Evolutionary conservation across 2,113 vertebrate species (phyloP).

Genomic region (Ammodytes marinus): DNA sequence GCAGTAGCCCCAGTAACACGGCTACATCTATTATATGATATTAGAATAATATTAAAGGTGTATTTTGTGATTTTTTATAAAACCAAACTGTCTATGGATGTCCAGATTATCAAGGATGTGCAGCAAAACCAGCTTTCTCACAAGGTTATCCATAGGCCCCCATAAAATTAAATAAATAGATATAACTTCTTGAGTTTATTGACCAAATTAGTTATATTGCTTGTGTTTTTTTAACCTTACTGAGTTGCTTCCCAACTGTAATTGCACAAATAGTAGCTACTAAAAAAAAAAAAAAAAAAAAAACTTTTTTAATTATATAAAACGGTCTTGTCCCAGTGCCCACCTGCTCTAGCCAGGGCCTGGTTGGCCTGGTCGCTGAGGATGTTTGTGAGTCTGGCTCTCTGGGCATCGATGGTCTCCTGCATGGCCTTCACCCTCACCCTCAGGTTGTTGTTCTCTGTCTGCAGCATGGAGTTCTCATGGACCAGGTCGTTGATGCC

Average conservation of each 20-base stretch:
- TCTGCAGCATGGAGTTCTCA: constrained; percentile 98
- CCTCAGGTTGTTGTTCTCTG: constrained; percentile 96
- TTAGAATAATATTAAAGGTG: not conserved
- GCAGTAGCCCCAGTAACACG: not conserved
- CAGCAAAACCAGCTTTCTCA: not conserved
- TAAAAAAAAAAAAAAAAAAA: too few relatives aligned
- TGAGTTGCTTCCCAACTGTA: too few relatives aligned
- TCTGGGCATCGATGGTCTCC: constrained; percentile 93
- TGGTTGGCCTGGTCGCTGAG: constrained; percentile 94
- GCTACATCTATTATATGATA: not conserved
- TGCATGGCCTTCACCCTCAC: constrained; percentile 99
- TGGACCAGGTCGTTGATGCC: constrained; percentile 98
- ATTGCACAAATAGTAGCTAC: not conserved
- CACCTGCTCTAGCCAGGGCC: constrained; percentile 91
- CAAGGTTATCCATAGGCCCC: not conserved
- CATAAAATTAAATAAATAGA: not conserved
- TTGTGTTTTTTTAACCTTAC: not conserved
- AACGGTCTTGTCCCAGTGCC: not conserved
- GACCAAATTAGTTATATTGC: not conserved
- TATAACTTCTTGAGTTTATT: not conserved
- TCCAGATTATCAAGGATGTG: not conserved
- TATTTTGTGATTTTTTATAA: not conserved
- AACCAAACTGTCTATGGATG: not conserved
- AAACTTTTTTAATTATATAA: not conserved
- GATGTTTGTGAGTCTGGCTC: constrained; percentile 91